A percentile compares a stretch with the other conserved stretches of the same genome.
These are phyloP conservation scores for Sinhomidia bicolor DNA, from an alignment of 2,888 invertebrate genomes.

Conservation along the genomic window DNA sequence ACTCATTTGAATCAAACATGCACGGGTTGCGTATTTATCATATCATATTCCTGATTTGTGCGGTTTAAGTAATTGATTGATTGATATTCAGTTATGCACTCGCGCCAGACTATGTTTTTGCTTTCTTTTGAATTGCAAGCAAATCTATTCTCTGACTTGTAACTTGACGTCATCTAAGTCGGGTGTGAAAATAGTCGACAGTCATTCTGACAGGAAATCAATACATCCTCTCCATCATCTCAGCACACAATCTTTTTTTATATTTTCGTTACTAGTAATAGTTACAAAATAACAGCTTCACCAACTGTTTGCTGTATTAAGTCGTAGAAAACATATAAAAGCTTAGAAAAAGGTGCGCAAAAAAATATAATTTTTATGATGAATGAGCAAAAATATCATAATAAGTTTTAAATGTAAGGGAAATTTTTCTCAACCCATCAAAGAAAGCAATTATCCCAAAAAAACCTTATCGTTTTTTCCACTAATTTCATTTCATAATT, in stretches of 20 bases:
- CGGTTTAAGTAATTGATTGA: neutral
- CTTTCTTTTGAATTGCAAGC: neutral
- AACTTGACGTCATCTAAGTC: slow-evolving; percentile 20
- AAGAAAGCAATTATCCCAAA: slow-evolving; percentile 27
- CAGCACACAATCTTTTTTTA: no score
- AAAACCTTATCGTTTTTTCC: neutral
- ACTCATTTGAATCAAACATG: neutral
- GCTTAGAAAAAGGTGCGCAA: neutral
- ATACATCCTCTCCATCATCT: no score
- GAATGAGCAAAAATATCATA: neutral
- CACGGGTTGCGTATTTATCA: no score
- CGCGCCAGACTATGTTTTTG: neutral
- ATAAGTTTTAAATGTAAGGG: neutral
- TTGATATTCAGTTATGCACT: slow-evolving; percentile 10
- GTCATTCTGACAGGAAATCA: slow-evolving; percentile 8
- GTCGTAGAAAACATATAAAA: no score
- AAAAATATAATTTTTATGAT: neutral
- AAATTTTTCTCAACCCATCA: neutral
- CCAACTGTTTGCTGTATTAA: no score
- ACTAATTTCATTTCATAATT: neutral
- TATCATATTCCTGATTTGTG: no score
- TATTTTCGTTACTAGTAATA: neutral
- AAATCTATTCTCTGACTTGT: neutral
- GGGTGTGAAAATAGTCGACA: neutral
- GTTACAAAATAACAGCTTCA: slow-evolving; percentile 21